phyloP scores from a whole-genome alignment of 2,888 invertebrate genomes.

The Petrolisthes cinctipes region DNA sequence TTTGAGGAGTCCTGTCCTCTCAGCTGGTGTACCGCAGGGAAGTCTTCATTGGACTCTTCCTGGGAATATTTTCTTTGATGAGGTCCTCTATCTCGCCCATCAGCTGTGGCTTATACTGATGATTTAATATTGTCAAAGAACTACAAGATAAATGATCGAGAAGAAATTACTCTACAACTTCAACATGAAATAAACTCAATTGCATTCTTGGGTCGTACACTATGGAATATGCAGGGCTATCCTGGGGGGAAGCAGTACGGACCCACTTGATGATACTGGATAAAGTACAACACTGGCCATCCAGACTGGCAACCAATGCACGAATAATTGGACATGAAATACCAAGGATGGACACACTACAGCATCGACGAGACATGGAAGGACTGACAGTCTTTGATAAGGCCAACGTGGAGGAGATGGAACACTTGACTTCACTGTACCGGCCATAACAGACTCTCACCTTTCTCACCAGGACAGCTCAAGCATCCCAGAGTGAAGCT shows the following conservation, averaged over 20 bases:
- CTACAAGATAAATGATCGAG: background rate
- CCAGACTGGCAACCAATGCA: background rate
- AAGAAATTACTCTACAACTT: background rate
- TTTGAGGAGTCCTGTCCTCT: no score
- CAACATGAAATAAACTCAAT: background rate
- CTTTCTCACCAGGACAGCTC: background rate
- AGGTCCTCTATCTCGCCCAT: no score
- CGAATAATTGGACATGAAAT: background rate
- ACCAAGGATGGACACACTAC: background rate
- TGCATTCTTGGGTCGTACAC: background rate
- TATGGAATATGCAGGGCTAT: background rate
- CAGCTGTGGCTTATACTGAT: background rate
- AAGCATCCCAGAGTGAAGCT: background rate
- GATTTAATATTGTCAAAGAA: background rate
- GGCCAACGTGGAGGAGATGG: background rate
- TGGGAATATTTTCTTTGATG: no score
- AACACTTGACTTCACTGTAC: background rate
- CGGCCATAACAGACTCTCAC: background rate
- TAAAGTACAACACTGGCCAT: background rate
- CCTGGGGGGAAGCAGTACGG: background rate
- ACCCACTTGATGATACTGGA: background rate
- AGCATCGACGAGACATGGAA: background rate
- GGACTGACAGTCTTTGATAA: background rate
- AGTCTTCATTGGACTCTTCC: no score
- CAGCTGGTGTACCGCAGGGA: no score